phyloP scores from a whole-genome alignment of 2,888 invertebrate species.

The Rugalucina vietnamica region DNA sequence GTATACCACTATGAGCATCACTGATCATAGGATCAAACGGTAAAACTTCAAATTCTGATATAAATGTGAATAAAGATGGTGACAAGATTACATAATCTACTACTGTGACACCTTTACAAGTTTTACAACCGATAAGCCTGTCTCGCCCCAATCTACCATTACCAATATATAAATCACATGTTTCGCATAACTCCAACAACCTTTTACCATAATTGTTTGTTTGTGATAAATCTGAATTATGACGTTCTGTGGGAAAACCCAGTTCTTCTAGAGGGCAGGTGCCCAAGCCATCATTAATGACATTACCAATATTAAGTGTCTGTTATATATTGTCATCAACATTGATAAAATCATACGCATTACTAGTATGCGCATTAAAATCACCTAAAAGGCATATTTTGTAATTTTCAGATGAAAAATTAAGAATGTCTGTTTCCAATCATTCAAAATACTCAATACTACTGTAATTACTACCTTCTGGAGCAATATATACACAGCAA shows the following conservation, averaged over 20 bases:
- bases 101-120: not conserved
- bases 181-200: not conserved
- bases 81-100: not conserved
- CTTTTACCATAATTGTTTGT: not conserved
- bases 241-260: not conserved
- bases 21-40: slow-evolving; percentile 6
- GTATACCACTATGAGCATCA: not conserved
- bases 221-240: not conserved
- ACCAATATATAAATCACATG: not conserved
- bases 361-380: not conserved
- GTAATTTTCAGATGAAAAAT: not conserved
- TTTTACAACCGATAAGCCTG: not conserved
- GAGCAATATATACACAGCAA: not conserved
- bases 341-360: not conserved
- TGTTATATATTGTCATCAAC: not conserved
- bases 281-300: not conserved
- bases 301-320: not conserved
- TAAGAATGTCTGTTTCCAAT: not conserved
- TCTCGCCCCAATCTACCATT: not conserved
- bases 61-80: not conserved
- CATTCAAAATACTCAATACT: not conserved
- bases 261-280: not conserved
- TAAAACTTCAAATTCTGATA: not conserved
- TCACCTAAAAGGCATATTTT: not conserved
- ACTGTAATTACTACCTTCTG: not conserved